Percentiles rank a stretch among this genome's conserved stretches.
Evolutionary conservation across 2,113 vertebrate genomes (phyloP).

Genomic region (Hassar affinis): DNA sequence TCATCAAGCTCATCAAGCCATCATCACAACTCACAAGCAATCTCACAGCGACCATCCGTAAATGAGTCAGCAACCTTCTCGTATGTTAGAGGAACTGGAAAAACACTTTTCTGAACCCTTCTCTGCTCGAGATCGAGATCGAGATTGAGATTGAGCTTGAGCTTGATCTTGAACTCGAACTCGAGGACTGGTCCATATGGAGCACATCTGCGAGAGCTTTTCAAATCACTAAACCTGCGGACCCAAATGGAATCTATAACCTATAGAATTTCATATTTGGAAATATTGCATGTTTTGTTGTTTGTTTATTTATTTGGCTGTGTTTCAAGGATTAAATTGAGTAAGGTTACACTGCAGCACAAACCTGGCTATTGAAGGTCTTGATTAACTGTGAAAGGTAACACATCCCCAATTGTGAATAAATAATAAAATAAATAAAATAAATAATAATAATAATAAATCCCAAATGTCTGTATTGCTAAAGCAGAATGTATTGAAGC

Average conservation of each 20-base stretch:
- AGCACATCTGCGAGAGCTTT: slow-evolving; percentile 64
- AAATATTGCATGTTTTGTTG: slow-evolving; percentile 13
- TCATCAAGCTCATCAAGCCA: slow-evolving; percentile 6
- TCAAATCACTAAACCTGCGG: slow-evolving; percentile 48
- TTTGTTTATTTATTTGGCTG: not conserved
- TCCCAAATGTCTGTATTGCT: slow-evolving; percentile 17
- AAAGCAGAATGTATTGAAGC: slow-evolving; percentile 24
- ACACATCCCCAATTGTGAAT: slow-evolving; percentile 10
- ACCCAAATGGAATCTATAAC: slow-evolving; percentile 23
- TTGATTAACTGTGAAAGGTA: slow-evolving; percentile 17
- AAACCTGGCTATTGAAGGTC: slow-evolving; percentile 16
- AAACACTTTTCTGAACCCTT: slow-evolving; percentile 38
- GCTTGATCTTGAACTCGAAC: slow-evolving; percentile 46
- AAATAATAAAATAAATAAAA: slow-evolving; percentile 22
- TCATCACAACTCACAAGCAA: not conserved
- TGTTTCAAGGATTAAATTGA: not conserved
- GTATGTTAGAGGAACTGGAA: slow-evolving; percentile 56
- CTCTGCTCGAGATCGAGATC: slow-evolving; percentile 55
- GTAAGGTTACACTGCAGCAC: not conserved
- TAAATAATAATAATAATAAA: no score
- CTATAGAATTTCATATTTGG: slow-evolving; percentile 34
- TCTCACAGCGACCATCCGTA: slow-evolving; percentile 25
- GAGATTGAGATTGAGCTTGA: no score
- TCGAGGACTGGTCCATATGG: slow-evolving; percentile 40
- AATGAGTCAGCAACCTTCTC: slow-evolving; percentile 51